A percentile compares a stretch with the other conserved stretches of the same genome.
Conservation (phyloP, 2,888 invertebrate species). For the Melitaea athalia region DNA sequence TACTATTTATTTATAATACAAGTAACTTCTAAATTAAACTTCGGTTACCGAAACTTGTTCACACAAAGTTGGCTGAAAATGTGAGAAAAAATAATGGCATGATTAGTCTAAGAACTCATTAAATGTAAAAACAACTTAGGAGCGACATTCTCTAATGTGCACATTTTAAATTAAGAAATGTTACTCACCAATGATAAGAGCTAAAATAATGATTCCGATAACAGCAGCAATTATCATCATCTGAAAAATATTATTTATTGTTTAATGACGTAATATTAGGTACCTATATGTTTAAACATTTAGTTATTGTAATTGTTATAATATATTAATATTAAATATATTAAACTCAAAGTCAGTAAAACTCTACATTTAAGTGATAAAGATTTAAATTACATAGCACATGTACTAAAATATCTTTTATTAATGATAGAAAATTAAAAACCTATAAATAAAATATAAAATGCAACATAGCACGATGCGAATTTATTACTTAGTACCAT, state of each 20-base stretch:
- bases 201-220: slow-evolving; percentile 90
- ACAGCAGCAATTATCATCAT: slow-evolving; percentile 97
- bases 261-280: background rate
- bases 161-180: background rate
- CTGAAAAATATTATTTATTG: slow-evolving; percentile 60
- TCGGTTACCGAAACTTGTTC: slow-evolving; percentile 78
- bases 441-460: background rate
- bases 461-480: background rate
- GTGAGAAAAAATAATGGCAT: slow-evolving; percentile 67
- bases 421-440: background rate
- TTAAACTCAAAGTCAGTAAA: no score
- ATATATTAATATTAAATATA: no score
- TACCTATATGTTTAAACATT: no score
- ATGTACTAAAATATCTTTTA: no score
- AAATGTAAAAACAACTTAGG: slow-evolving; percentile 41
- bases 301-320: no score
- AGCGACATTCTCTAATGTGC: slow-evolving; percentile 47
- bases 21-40: slow-evolving; percentile 74
- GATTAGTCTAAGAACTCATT: slow-evolving; percentile 67
- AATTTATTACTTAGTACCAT: slow-evolving; percentile 1
- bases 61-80: slow-evolving; percentile 82
- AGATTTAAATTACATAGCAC: no score
- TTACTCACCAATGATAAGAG: slow-evolving; percentile 93
- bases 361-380: no score
- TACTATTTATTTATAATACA: slow-evolving; percentile 67